Evolutionary conservation across 2,113 vertebrate species (phyloP).

Genomic region (Syngnathoides biaculeatus): DNA sequence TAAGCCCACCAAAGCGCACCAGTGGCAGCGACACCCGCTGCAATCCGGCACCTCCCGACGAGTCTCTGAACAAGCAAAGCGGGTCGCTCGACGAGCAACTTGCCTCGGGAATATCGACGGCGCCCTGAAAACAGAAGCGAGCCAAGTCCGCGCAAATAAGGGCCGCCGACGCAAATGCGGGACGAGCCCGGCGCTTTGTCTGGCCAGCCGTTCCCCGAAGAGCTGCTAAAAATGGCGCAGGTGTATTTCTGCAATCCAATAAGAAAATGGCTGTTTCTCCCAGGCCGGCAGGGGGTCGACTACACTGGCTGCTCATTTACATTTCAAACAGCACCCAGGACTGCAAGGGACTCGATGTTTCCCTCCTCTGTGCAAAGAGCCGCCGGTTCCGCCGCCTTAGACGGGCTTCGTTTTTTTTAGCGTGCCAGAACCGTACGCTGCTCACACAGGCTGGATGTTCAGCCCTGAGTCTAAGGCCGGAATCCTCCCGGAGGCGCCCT

Average conservation of each 20-base stretch:
- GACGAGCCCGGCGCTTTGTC: slow-evolving; percentile 4
- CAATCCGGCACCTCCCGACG: slow-evolving; percentile 44
- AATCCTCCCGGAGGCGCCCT: slow-evolving; percentile 22
- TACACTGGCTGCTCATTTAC: slow-evolving; percentile 69
- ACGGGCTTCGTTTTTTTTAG: slow-evolving; percentile 58
- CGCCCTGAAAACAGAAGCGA: slow-evolving; percentile 15
- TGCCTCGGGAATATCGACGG: slow-evolving; percentile 55
- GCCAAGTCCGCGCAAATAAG: slow-evolving; percentile 20
- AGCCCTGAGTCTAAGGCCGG: slow-evolving; percentile 41
- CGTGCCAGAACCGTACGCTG: slow-evolving; percentile 56
- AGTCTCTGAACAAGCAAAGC: slow-evolving; percentile 32
- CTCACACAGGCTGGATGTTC: slow-evolving; percentile 34
- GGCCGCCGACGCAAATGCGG: not conserved
- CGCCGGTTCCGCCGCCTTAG: slow-evolving; percentile 54
- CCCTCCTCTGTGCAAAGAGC: slow-evolving; percentile 63
- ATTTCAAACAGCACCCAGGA: slow-evolving; percentile 73
- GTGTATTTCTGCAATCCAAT: slow-evolving; percentile 40
- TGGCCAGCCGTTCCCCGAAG: slow-evolving; percentile 33
- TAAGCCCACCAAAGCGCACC: slow-evolving; percentile 46
- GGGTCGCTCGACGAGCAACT: slow-evolving; percentile 30
- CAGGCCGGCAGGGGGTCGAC: slow-evolving; percentile 61
- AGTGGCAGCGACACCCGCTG: slow-evolving; percentile 43
- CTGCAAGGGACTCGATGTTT: slow-evolving; percentile 73
- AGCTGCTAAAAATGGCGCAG: slow-evolving; percentile 37
- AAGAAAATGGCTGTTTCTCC: slow-evolving; percentile 52